Evolutionary conservation across 2,888 invertebrate genomes (phyloP).

Genomic region (Uropetala carovei): DNA sequence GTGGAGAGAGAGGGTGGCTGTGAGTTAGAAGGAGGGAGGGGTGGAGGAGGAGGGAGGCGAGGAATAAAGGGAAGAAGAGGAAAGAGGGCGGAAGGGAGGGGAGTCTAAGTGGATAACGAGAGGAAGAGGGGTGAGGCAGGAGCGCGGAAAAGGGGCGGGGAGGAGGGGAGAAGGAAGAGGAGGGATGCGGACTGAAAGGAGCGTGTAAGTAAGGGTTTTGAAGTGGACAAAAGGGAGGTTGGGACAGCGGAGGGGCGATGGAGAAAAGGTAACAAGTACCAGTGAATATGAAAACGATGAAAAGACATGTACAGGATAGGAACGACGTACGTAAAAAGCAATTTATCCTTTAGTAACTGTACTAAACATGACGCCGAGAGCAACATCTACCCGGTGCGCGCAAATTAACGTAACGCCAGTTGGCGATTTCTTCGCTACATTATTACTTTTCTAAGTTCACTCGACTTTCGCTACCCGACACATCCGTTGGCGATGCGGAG

Average conservation of each 20-base stretch:
- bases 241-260: background rate
- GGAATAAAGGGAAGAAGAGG: background rate
- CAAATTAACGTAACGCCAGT: background rate
- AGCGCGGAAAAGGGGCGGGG: background rate
- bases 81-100: slow-evolving; percentile 6
- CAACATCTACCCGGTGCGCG: background rate
- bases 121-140: background rate
- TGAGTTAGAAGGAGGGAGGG: background rate
- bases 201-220: slow-evolving; percentile 57
- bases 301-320: slow-evolving; percentile 53
- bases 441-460: background rate
- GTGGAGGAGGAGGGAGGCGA: background rate
- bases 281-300: slow-evolving; percentile 49
- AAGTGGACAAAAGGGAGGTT: slow-evolving; percentile 47
- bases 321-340: slow-evolving; percentile 50
- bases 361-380: background rate
- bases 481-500: background rate
- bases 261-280: slow-evolving; percentile 59
- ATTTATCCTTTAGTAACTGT: slow-evolving; percentile 31
- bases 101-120: slow-evolving; percentile 59
- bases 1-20: background rate
- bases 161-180: background rate
- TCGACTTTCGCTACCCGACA: background rate
- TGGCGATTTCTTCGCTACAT: background rate
- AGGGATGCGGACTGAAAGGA: slow-evolving; percentile 40